phyloP scores from a whole-genome alignment of 1,140 invertebrate genomes.

The Drosophila nasuta region DNA sequence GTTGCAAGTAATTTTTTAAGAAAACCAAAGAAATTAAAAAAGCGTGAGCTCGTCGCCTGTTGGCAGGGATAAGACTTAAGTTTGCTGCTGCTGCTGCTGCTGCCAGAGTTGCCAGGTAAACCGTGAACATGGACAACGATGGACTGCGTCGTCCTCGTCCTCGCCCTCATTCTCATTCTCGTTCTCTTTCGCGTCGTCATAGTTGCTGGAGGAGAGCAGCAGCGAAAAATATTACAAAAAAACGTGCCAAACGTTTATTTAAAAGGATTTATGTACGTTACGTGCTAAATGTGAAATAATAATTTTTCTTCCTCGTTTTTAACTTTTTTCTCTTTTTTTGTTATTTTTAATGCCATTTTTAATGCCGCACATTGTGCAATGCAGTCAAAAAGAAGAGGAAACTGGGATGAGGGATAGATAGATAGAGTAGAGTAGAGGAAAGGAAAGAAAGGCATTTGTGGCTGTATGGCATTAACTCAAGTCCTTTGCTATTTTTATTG shows the following conservation, averaged over 20 bases:
- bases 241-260: constrained; percentile 84
- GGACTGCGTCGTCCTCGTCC: constrained; percentile 10
- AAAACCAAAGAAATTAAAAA: constrained; percentile 46
- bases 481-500: constrained; percentile 77
- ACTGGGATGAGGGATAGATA: not conserved
- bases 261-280: constrained; percentile 83
- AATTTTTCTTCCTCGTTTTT: constrained; percentile 70
- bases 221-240: constrained; percentile 78
- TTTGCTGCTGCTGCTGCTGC: constrained; percentile 8
- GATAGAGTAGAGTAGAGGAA: not conserved
- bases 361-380: constrained; percentile 57
- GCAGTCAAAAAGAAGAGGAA: constrained; percentile 22
- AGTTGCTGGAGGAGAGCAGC: constrained; percentile 15
- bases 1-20: constrained; percentile 72
- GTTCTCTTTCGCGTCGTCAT: constrained; percentile 5
- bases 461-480: constrained; percentile 69
- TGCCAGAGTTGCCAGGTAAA: constrained; percentile 20
- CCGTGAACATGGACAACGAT: constrained; percentile 21
- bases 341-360: constrained; percentile 52
- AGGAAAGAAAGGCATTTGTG: constrained; percentile 27
- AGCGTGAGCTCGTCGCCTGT: constrained; percentile 5
- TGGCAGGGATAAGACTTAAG: constrained; percentile 46
- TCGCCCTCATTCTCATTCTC: not conserved
- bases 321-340: constrained; percentile 22
- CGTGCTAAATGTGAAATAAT: constrained; percentile 84